Evolutionary conservation across 2,113 vertebrate genomes (phyloP).

Genomic region (Varanus komodoensis): DNA sequence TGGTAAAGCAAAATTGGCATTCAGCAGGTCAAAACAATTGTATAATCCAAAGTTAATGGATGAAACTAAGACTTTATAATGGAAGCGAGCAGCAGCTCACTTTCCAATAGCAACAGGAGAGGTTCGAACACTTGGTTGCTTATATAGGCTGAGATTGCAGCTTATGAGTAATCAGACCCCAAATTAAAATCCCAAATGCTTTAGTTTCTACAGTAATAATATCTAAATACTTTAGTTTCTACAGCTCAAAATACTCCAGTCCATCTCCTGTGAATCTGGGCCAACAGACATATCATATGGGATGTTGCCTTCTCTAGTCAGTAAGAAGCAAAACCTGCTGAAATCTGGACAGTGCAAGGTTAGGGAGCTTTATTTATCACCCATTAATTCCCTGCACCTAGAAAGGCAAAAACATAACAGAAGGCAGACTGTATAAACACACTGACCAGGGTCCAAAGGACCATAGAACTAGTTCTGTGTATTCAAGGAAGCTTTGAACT

Average conservation of each 20-base stretch:
- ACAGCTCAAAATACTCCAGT: not conserved
- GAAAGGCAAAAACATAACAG: not conserved
- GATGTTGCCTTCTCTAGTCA: not conserved
- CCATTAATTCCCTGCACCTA: not conserved
- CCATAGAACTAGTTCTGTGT: not conserved
- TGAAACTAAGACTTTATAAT: slow-evolving; percentile 11
- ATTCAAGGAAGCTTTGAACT: not conserved
- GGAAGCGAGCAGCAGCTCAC: not conserved
- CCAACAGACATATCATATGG: not conserved
- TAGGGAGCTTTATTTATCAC: not conserved
- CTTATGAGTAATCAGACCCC: slow-evolving; percentile 26
- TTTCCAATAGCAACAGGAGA: not conserved
- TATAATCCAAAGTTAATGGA: slow-evolving; percentile 23
- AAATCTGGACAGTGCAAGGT: not conserved
- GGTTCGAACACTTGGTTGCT: slow-evolving; percentile 10
- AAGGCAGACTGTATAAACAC: not conserved
- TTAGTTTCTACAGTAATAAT: not conserved
- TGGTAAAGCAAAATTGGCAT: not conserved
- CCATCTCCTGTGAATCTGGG: not conserved
- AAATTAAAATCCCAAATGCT: slow-evolving; percentile 21
- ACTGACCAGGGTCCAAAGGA: too few species aligned
- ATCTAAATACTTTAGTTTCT: not conserved
- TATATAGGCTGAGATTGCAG: slow-evolving; percentile 4
- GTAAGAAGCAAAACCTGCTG: not conserved
- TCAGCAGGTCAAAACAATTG: slow-evolving; percentile 27